Base-by-base conservation (phyloP, 1,140 invertebrate genomes). In the Carcinoscorpius rotundicauda region DNA sequence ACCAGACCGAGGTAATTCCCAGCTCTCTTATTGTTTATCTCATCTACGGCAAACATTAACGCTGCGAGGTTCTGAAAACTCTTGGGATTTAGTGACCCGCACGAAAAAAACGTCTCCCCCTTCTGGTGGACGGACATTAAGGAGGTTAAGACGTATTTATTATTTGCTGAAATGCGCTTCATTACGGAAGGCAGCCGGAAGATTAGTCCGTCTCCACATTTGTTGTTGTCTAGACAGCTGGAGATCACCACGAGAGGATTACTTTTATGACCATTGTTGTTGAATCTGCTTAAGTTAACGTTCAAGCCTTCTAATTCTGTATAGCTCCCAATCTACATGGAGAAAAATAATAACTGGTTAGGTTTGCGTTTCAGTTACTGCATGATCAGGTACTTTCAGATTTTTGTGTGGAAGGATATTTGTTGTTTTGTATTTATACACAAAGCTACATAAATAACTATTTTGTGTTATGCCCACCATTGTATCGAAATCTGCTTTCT, bases 1-100 rank as follows among this genome's bases (percentile, higher is more conserved):
- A 78, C 53, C 3, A 72, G 72, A 6, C 73, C 74, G 0, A 66
- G 58, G 51, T 65, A 73, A 65, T 70, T 71, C 64, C 63, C 74
- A 51, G 58, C 67, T 4, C 63, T 58, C 62, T 73, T 73, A 60
- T 64, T 67, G 59, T 73, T 73, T 52, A 74, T 68, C 51, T 68
- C 61, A 55, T 70, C 68, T 6, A 75, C 56, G 9, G 74, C 73
- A 64, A 70, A 73, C 4, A 70, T 65, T 3, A 75, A 66, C 5
- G 71, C 72, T 4, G 69, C 66, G 9, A 74, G 56, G 56, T 72
- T 73, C 52, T 74, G 68, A 59, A 73, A 72, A 8, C 65, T 60
- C 60, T 69, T 66, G 10, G 68, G 63, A 51, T 58, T 66, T 6
- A 71, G 64, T n/a, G 60, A 58, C 0, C 73, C 74, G 63, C 73